Conservation (phyloP, 2,113 vertebrate species). For the Vicugna pacos region DNA sequence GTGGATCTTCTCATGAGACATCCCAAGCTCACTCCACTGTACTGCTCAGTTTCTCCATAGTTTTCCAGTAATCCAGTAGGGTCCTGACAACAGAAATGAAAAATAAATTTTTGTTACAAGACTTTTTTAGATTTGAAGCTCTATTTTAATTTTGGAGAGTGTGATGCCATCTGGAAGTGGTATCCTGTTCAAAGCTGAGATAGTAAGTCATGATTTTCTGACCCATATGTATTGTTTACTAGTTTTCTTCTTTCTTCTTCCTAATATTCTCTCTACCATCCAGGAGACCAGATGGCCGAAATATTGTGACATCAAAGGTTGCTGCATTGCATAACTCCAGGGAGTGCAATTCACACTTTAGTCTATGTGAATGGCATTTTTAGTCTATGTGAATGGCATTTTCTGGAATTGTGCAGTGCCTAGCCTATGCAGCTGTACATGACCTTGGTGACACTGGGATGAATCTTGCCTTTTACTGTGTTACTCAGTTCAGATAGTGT, state of each 20-base stretch:
- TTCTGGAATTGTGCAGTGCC: background rate
- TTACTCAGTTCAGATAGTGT: background rate
- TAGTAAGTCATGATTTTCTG: conserved; percentile 38
- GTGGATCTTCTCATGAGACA: background rate
- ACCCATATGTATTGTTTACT: conserved; percentile 30
- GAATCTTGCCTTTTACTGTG: background rate
- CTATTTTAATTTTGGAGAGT: conserved; percentile 18
- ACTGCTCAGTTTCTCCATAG: background rate
- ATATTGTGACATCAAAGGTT: no score
- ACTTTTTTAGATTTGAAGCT: conserved; percentile 32
- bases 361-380: background rate
- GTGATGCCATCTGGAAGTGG: conserved; percentile 4
- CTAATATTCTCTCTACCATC: background rate
- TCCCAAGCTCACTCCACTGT: background rate
- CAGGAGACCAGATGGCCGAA: background rate
- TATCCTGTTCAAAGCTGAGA: conserved; percentile 40
- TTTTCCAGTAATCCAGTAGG: background rate
- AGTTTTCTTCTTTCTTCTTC: conserved; percentile 45
- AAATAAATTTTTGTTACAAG: background rate
- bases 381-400: background rate
- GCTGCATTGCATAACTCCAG: background rate
- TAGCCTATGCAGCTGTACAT: background rate
- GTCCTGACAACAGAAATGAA: background rate
- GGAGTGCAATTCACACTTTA: background rate
- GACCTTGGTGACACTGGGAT: background rate